These are phyloP conservation scores for Berghia stephanieae DNA, from an alignment of 1,140 invertebrate species.

Conservation along the genomic window DNA sequence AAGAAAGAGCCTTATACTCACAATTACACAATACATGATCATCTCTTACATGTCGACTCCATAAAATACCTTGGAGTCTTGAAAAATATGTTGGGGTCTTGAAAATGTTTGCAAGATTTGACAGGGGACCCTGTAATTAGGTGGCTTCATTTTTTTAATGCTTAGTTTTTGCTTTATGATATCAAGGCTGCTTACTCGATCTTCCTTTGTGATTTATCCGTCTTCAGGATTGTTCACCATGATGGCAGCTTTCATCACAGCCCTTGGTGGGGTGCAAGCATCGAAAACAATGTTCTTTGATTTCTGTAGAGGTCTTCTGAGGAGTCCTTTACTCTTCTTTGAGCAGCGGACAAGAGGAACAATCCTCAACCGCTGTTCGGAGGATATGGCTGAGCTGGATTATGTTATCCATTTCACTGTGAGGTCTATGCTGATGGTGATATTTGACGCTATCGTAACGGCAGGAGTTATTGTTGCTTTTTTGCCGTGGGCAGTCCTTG, in stretches of 20 bases:
- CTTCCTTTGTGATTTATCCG: no score
- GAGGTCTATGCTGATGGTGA: slow-evolving; percentile 63
- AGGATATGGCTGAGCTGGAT: slow-evolving; percentile 70
- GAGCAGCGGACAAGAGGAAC: slow-evolving; percentile 81
- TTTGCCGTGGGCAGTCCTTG: slow-evolving; percentile 83
- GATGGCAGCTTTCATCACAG: slow-evolving; percentile 50
- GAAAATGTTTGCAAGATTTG: no score
- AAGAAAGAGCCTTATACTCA: no score
- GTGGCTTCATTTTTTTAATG: no score
- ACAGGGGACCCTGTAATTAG: no score
- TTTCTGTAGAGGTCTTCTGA: slow-evolving; percentile 72
- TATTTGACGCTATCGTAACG: slow-evolving; percentile 82
- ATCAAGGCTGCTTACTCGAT: no score
- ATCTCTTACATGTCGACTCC: no score
- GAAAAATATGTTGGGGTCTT: no score
- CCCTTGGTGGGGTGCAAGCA: slow-evolving; percentile 60
- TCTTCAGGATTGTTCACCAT: slow-evolving; percentile 58
- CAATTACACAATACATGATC: no score
- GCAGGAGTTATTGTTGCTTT: slow-evolving; percentile 87
- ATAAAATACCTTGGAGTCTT: no score
- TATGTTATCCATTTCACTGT: slow-evolving; percentile 69
- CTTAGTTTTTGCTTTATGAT: no score
- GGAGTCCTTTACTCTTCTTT: slow-evolving; percentile 77
- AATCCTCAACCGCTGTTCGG: slow-evolving; percentile 78
- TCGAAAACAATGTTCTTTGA: slow-evolving; percentile 56